Base-by-base conservation (phyloP, 2,797 vertebrate genomes). In the Notolabrus celidotus region DNA sequence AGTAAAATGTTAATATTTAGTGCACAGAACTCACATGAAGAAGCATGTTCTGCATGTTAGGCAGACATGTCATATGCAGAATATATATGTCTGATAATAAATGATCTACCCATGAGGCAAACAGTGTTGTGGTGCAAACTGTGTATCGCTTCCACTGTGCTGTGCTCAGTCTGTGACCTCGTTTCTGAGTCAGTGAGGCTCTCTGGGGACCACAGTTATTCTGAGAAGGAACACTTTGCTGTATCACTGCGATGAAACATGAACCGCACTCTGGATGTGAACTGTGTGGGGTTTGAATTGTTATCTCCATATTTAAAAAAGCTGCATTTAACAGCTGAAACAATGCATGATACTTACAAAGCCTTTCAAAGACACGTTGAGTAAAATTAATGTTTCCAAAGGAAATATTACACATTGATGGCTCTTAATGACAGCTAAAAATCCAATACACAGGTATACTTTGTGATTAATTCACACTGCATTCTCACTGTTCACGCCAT, bases 101-200 rank as follows among this genome's bases (percentile, higher is more conserved):
- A 47, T 25, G 25, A 47, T 47, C 46, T 7, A 16, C 22, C 14
- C 47, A 25, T 47, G 6, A 25, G 22, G 23, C 7, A 23, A 47
- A 16, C 12, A 47, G 46, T 25, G 6, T 47, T 47, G 23, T 47
- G 46, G 14, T 47, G 46, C 22, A 47, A 47, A 25, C 45, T 47
- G 15, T 47, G 45, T 27, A 25, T 47, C 46, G 36, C 39, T 31
- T 52, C 55, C 20, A 31, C 45, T 61, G 34, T 38, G 25, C 65
- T 74, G 55, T 42, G 45, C 47, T 77, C 64, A 46, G 64, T 50
- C 33, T 63, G 60, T 84, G 81, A 84, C 84, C 80, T 81, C 55
- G 49, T 84, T 88, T 76, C 68, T 69, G 46, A 64, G 82, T 51
- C 54, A 29, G 60, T 6, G 46, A 6, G 33, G 29, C 45, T 82